phyloP scores from a whole-genome alignment of 2,888 invertebrate genomes.

The Chesias legatella region DNA sequence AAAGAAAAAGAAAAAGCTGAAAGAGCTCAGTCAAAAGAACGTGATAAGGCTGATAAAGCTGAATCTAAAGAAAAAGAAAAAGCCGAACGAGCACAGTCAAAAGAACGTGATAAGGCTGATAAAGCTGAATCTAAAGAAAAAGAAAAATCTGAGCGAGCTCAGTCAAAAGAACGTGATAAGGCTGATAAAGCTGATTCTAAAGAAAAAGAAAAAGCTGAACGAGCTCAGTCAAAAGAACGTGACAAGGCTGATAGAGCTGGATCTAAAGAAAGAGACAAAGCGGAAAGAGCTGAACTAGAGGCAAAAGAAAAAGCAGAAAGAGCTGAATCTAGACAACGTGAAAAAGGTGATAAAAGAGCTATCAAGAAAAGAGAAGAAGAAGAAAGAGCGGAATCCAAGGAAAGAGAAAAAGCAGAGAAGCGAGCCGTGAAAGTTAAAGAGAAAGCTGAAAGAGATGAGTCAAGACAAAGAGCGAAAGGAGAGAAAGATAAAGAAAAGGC shows the following conservation, averaged over 20 bases:
- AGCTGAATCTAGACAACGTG: slow-evolving; percentile 9
- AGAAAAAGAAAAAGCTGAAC: slow-evolving; percentile 23
- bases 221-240: not conserved
- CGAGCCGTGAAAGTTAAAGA: slow-evolving; percentile 8
- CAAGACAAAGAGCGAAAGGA: slow-evolving; percentile 11
- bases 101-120: slow-evolving; percentile 16
- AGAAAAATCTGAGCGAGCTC: slow-evolving; percentile 12
- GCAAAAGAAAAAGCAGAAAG: slow-evolving; percentile 14
- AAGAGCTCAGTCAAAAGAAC: slow-evolving; percentile 11
- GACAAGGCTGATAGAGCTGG: slow-evolving; percentile 17
- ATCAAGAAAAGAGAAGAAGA: slow-evolving; percentile 19
- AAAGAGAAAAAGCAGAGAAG: slow-evolving; percentile 16
- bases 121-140: slow-evolving; percentile 16
- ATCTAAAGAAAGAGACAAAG: slow-evolving; percentile 3
- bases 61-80: slow-evolving; percentile 16
- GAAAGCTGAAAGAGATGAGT: slow-evolving; percentile 9
- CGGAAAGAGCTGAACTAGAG: slow-evolving; percentile 1
- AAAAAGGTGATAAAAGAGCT: slow-evolving; percentile 1
- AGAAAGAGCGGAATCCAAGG: slow-evolving; percentile 6
- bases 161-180: slow-evolving; percentile 14
- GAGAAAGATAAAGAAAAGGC: slow-evolving; percentile 11
- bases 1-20: slow-evolving; percentile 18
- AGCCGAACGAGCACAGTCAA: slow-evolving; percentile 9
- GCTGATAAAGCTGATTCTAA: slow-evolving; percentile 13
- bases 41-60: slow-evolving; percentile 12